These are phyloP conservation scores for Atlantisia rogersi DNA, from an alignment of 2,113 vertebrate species.

Conservation along the genomic window DNA sequence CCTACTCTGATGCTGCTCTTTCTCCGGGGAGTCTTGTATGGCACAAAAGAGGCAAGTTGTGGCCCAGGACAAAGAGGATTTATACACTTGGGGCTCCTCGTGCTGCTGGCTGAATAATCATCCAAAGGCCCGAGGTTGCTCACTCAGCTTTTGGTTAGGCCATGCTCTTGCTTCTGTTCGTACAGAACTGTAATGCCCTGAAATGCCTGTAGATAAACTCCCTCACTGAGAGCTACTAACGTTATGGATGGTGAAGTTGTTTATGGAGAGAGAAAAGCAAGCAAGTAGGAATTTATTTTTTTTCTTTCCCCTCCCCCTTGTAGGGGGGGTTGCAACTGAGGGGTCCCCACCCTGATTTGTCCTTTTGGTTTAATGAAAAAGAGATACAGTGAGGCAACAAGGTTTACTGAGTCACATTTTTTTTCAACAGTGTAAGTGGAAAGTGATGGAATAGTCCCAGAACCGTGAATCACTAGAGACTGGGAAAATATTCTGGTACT, in stretches of 20 bases:
- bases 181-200: background rate
- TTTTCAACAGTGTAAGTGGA: background rate
- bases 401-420: background rate
- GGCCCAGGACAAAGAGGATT: background rate
- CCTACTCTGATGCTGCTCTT: background rate
- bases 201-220: background rate
- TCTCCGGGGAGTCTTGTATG: background rate
- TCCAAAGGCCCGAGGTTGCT: background rate
- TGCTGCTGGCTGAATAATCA: background rate
- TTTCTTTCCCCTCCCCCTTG: too few relatives aligned
- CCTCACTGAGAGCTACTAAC: background rate
- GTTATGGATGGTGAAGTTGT: background rate
- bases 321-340: background rate
- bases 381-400: background rate
- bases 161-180: background rate
- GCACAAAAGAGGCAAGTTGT: background rate
- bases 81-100: background rate
- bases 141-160: background rate
- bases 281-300: background rate
- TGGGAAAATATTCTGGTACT: background rate
- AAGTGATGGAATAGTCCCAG: background rate
- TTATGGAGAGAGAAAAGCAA: background rate
- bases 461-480: background rate
- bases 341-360: background rate
- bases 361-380: background rate